Percentiles rank a stretch among this genome's conserved stretches.
Evolutionary conservation across 2,797 vertebrate genomes (phyloP).

Genomic region (Aldrovandia affinis): DNA sequence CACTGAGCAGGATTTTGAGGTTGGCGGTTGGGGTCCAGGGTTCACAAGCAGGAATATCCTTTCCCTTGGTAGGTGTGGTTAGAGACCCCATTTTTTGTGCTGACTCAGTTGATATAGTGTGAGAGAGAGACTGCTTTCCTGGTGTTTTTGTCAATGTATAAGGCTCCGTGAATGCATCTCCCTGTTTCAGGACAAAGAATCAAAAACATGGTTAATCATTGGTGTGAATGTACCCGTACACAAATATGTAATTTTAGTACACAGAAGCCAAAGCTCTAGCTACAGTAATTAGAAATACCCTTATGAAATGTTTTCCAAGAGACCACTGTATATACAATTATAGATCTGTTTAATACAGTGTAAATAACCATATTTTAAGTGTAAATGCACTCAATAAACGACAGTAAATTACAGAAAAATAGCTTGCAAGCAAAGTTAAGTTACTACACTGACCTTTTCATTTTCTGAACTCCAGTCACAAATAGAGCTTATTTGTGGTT

Average conservation of each 20-base stretch:
- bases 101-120: conserved; percentile 55
- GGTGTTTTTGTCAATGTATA: conserved; percentile 64
- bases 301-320: neutral
- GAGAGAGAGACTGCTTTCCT: conserved; percentile 61
- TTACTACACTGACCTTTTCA: conserved; percentile 45
- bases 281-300: neutral
- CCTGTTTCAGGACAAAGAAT: conserved; percentile 61
- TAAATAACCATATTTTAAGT: neutral
- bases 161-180: conserved; percentile 72
- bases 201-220: conserved; percentile 13
- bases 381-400: neutral
- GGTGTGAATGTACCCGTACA: neutral
- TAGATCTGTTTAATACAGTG: neutral
- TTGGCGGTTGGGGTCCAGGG: conserved; percentile 97
- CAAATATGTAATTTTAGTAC: neutral
- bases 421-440: neutral
- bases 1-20: conserved; percentile 95
- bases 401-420: neutral
- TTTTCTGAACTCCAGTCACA: conserved; percentile 2
- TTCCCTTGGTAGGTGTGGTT: conserved; percentile 86
- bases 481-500: conserved; percentile 29
- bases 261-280: neutral
- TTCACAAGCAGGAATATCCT: conserved; percentile 76
- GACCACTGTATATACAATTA: neutral
- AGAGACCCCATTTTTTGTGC: conserved; percentile 73